phyloP scores from a whole-genome alignment of 2,113 vertebrate genomes.

The Rhinolophus ferrumequinum region DNA sequence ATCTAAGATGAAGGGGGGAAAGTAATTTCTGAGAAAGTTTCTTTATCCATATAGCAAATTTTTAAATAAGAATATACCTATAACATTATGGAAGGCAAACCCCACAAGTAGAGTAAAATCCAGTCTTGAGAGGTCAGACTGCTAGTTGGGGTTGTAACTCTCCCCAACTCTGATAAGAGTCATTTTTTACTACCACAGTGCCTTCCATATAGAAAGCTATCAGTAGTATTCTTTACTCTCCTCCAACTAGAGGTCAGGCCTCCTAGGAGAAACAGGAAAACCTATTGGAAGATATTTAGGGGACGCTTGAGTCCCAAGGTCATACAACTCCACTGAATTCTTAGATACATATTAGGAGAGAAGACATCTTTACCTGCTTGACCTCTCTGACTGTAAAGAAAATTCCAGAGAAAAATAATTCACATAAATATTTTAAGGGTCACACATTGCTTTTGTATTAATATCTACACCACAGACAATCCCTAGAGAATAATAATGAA shows the following conservation, averaged over 20 bases:
- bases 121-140: neutral
- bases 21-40: neutral
- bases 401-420: conserved; percentile 7
- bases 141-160: neutral
- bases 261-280: neutral
- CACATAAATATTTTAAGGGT: conserved; percentile 13
- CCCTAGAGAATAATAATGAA: neutral
- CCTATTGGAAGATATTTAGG: neutral
- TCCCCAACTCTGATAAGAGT: neutral
- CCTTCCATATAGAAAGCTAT: neutral
- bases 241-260: neutral
- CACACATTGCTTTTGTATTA: neutral
- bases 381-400: neutral
- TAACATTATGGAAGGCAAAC: neutral
- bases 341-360: neutral
- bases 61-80: neutral
- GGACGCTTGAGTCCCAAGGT: neutral
- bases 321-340: neutral
- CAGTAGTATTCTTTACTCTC: neutral
- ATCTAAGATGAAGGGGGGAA: neutral
- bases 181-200: neutral
- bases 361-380: neutral
- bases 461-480: neutral
- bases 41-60: neutral
- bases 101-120: neutral